Base-by-base conservation (phyloP, 2,888 invertebrate species). In the Pyralis farinalis region DNA sequence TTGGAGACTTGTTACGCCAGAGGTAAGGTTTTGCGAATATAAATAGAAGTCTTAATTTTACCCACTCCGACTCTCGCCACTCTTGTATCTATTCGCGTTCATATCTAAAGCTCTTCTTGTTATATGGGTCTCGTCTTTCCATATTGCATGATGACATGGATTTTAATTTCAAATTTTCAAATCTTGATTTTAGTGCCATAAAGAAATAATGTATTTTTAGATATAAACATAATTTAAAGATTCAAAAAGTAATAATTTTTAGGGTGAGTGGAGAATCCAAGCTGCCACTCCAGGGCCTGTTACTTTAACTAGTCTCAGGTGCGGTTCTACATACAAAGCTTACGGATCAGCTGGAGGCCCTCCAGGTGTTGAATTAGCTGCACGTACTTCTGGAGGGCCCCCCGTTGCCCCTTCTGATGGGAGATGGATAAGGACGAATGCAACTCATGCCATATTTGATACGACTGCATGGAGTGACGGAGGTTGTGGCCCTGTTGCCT, bases 391-490 rank as follows among this genome's bases (percentile, higher is more conserved):
- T 43, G 94, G 95, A 1, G 93, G 95, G 85, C 85, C 85, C 0
- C 86, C 88, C 0, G 58, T 60, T 0, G 83, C 93, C 12, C 95
- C 96, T 0, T 91, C 92, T 46, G 94, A 94, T 64, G 92, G 92
- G 16, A 93, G 95, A 58, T 92, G 97, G 70, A 91, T 97, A 43
- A 87, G 92, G 46, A 92, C 94, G 0, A 97, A 97, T 72, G 91
- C 95, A 5, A 95, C 96, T 0, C 94, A 94, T 47, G 93, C 96
- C 7, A 92, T 93, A 53, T 91, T 97, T 41, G 94, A 95, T 67
- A 91, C 97, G 34, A 92, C 92, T 47, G 91, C 93, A 28, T 97
- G 97, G 97, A 93, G 93, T 44, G 94, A 94, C 65, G 95, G 95
- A 0, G 96, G 96, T 7, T 97, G 97, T 77, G 93, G 94, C 0